Evolutionary conservation across 1,140 invertebrate species (phyloP), one percentile per base, ranked within the genome.

Genomic region (Anastatus disparis): DNA sequence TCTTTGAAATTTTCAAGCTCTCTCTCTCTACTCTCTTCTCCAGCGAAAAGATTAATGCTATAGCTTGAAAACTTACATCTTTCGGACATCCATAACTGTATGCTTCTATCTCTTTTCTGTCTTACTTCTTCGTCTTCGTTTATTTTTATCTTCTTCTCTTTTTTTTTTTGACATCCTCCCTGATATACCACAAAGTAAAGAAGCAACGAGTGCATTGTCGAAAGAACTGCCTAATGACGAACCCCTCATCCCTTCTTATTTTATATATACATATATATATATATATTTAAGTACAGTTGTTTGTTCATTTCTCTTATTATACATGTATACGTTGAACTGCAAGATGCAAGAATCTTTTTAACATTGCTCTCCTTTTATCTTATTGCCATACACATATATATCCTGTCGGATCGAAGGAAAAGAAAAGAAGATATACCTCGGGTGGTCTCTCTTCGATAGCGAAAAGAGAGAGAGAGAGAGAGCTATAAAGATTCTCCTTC

Each of bases 1-100:
- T 79, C 77, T 79, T 81, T 77, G 75, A 77, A n/a, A 79, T 79
- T 76, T 77, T 76, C 77, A 69, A 75, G 77, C 50, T 70, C 69
- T n/a, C n/a, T n/a, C n/a, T n/a, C n/a, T n/a, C n/a, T n/a, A n/a
- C n/a, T n/a, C n/a, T n/a, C n/a, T n/a, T n/a, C n/a, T n/a, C n/a
- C n/a, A n/a, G n/a, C 48, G n/a, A 52, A 10, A 80, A 78, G 76
- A 80, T 78, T 77, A 76, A 79, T 78, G 74, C 73, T 50, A 46
- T 24, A 29, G 55, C 26, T 50, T 59, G 35, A n/a, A n/a, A n/a
- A n/a, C 69, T 52, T 58, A 12, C 12, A 3, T 26, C 72, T n/a
- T 74, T 71, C 70, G 42, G 69, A 76, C 42, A 71, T 73, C 70
- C 50, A 72, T 78, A 73, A 74, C 71, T 70, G 61, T 29, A 22